phyloP scores from a whole-genome alignment of 2,797 vertebrate genomes.

The Chromobotia macracanthus region DNA sequence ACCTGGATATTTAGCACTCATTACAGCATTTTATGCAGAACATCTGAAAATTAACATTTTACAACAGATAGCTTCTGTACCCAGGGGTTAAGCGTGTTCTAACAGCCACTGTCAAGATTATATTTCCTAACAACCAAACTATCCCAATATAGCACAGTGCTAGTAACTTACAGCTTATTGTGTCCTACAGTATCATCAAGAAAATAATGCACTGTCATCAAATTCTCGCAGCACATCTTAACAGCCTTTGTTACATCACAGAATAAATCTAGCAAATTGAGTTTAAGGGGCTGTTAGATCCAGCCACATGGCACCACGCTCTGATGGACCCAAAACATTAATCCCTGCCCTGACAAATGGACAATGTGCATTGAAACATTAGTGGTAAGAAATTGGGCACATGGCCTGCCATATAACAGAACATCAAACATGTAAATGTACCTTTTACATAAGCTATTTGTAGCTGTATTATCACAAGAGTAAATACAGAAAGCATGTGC shows the following conservation, averaged over 20 bases:
- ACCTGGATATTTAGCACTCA: not conserved
- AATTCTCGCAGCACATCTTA: slow-evolving; percentile 22
- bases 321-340: slow-evolving; percentile 47
- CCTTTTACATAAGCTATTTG: slow-evolving; percentile 49
- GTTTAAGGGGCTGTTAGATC: slow-evolving; percentile 42
- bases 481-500: slow-evolving; percentile 32
- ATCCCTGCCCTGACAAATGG: slow-evolving; percentile 53
- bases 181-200: not conserved
- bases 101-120: no score
- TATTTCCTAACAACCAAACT: not conserved
- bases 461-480: slow-evolving; percentile 21
- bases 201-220: slow-evolving; percentile 1
- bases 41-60: not conserved
- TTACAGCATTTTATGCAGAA: slow-evolving; percentile 1
- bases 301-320: slow-evolving; percentile 53
- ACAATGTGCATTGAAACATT: slow-evolving; percentile 44
- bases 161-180: not conserved
- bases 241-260: slow-evolving; percentile 48
- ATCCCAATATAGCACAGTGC: not conserved
- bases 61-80: not conserved
- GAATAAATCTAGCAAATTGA: slow-evolving; percentile 57
- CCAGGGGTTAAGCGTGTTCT: no score
- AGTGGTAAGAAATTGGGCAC: slow-evolving; percentile 26
- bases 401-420: slow-evolving; percentile 41
- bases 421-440: slow-evolving; percentile 48